Evolutionary conservation across 2,797 vertebrate genomes (phyloP).

Genomic region (Tokudaia tokunoshimensis): DNA sequence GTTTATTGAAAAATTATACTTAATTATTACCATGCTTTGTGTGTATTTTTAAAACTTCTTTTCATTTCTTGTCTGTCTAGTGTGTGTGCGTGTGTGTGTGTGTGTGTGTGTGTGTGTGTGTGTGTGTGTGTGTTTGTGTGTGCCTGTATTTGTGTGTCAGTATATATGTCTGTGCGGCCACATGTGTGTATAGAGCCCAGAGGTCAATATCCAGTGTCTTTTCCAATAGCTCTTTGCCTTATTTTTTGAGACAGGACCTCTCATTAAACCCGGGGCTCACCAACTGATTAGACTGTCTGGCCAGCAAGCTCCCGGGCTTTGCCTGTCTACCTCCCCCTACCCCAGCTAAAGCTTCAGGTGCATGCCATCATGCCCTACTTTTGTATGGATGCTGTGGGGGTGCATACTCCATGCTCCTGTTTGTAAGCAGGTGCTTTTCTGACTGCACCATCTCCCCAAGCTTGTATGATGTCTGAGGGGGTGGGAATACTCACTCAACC

Average conservation of each 20-base stretch:
- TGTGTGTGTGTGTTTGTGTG: no score
- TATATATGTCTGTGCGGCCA: background rate
- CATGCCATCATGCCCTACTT: background rate
- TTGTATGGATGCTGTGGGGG: background rate
- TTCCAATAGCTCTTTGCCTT: background rate
- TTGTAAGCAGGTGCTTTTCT: background rate
- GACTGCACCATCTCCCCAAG: background rate
- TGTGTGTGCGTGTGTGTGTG: no score
- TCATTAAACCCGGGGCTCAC: background rate
- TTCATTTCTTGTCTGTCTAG: background rate
- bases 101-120: no score
- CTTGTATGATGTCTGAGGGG: background rate
- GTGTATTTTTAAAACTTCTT: background rate
- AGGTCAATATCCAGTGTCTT: background rate
- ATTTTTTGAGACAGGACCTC: background rate
- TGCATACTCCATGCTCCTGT: background rate
- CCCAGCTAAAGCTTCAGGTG: background rate
- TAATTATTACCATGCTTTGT: background rate
- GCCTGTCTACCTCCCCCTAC: no score
- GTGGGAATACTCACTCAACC: background rate
- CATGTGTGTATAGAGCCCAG: background rate
- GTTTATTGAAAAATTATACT: background rate
- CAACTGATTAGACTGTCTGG: no score
- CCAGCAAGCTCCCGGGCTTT: background rate
- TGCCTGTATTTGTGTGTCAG: no score